Base-by-base conservation (phyloP, 2,888 invertebrate species). In the Ephialtes manifestator region DNA sequence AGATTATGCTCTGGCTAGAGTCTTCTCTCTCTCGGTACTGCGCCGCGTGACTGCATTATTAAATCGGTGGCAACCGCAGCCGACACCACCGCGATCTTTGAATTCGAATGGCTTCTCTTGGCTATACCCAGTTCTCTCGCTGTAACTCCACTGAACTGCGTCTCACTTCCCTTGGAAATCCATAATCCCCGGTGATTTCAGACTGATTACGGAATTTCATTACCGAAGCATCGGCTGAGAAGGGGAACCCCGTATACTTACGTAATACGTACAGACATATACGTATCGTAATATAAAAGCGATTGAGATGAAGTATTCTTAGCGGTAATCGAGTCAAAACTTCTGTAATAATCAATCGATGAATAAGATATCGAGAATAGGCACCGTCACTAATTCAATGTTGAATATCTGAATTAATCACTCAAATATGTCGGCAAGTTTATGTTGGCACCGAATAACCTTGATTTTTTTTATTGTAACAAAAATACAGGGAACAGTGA, bases 31-130 rank as follows among this genome's bases (percentile, higher is more conserved):
- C 24, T 20, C 63, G 71, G 71, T 63, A 71, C 60, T 65, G 82
- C 76, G 20, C 85, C 80, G 76, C 85, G 82, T 85, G 85, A 85
- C 83, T 85, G 82, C 85, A 83, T 85, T 85, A 83, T 85, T 83
- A 85, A 83, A 85, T 85, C 82, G 85, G 70, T 67, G 72, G 76
- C 76, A 82, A 80, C 85, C 82, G 71, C 82, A 82, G 85, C 82
- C 78, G 78, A 81, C 74, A 75, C 78, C 74, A 79, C 83, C 85
- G 75, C 79, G 74, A 82, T 81, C 75, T 71, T 48, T 81, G 81
- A 81, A 85, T 85, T 82, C 85, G 82, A 85, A 85, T 85, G 82
- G 82, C 70, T 68, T 72, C 72, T 81, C 55, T 43, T 63, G 39
- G 51, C 65, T 76, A 53, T 65, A 65, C 65, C 65, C 75, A 67